Conservation (phyloP, 1,140 invertebrate species). For the Ostrea denselamellosa region DNA sequence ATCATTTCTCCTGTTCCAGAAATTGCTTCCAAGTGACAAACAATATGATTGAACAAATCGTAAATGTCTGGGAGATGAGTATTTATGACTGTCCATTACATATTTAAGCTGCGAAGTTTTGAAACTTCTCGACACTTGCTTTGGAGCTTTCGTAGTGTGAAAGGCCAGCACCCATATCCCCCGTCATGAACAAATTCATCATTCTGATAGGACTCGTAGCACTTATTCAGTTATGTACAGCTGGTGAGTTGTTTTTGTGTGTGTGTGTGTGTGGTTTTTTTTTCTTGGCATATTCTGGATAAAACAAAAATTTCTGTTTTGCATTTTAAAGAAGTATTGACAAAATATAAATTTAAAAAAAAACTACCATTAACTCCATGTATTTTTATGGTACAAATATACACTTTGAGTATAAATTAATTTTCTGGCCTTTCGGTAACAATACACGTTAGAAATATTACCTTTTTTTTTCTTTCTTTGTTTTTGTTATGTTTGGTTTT, state of each 20-base stretch:
- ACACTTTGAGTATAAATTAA: too few species aligned
- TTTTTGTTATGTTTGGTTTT: too few species aligned
- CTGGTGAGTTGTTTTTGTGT: not conserved
- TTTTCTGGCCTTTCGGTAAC: too few species aligned
- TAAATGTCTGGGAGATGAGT: not conserved
- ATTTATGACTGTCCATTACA: not conserved
- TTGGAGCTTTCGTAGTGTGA: conserved; percentile 20
- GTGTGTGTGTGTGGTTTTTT: too few species aligned
- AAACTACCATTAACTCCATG: too few species aligned
- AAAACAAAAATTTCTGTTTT: too few species aligned
- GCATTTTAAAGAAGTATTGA: too few species aligned
- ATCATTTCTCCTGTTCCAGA: not conserved
- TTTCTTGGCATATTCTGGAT: too few species aligned
- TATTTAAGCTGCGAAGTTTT: not conserved
- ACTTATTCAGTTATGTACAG: not conserved
- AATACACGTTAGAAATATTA: too few species aligned
- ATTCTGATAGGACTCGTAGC: not conserved
- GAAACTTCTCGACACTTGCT: conserved; percentile 2
- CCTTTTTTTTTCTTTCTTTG: too few species aligned
- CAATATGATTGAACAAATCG: conserved; percentile 29
- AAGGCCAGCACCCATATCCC: not conserved
- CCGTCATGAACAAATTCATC: not conserved
- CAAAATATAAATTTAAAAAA: too few species aligned
- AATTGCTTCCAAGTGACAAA: not conserved
- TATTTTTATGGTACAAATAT: too few species aligned